phyloP scores from a whole-genome alignment of 2,113 vertebrate genomes.

The Centropus bengalensis region DNA sequence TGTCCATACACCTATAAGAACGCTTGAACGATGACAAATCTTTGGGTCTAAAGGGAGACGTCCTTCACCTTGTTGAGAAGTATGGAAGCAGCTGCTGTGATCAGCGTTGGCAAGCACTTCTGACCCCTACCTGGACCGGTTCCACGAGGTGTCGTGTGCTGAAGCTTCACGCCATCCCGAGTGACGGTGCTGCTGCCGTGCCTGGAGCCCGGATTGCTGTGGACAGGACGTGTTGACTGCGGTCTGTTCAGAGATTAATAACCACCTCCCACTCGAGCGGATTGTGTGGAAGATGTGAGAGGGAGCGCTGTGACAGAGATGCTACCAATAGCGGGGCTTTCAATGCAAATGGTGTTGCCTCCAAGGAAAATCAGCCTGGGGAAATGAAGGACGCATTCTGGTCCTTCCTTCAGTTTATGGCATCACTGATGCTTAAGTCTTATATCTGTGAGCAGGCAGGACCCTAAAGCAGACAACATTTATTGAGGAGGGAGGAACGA shows the following conservation, averaged over 20 bases:
- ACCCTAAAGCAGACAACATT: slow-evolving; percentile 9
- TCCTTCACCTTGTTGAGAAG: slow-evolving; percentile 15
- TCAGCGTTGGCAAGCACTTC: background rate
- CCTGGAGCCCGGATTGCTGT: background rate
- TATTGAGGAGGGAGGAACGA: slow-evolving; percentile 12
- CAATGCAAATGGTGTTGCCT: background rate
- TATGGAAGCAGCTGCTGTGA: background rate
- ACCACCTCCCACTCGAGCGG: slow-evolving; percentile 1
- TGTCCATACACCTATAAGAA: background rate
- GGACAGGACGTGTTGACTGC: background rate
- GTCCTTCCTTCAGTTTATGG: background rate
- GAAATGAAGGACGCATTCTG: background rate
- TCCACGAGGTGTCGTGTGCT: background rate
- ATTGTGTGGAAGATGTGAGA: slow-evolving; percentile 14
- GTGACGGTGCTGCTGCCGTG: background rate
- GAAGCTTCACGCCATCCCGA: background rate
- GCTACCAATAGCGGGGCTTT: background rate
- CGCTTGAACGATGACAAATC: slow-evolving; percentile 5
- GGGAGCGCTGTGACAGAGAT: background rate
- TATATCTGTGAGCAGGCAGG: background rate
- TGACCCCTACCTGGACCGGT: background rate
- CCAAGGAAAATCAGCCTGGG: background rate
- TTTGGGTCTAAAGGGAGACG: slow-evolving; percentile 13
- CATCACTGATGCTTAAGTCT: background rate
- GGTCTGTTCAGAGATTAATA: slow-evolving; percentile 29